Base-by-base conservation (phyloP, 2,797 vertebrate species). In the Sebastes hubbsi region DNA sequence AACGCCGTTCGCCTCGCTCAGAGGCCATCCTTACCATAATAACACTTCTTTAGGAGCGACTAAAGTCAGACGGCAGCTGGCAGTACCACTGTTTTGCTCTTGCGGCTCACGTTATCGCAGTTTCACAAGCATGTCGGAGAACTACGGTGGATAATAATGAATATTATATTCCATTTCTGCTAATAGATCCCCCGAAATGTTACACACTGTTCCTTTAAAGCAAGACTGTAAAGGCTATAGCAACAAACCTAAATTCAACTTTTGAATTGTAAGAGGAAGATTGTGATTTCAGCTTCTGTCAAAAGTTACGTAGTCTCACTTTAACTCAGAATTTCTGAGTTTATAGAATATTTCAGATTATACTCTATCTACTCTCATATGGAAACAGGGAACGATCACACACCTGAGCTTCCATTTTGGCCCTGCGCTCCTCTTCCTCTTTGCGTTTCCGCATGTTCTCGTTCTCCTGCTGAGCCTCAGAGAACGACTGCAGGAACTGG, bases 351-450 rank as follows among this genome's bases (percentile, higher is more conserved):
- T 18, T 70, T 65, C 36, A 38, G 29, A 38, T 74, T 18, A 36
- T 12, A 3, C 36, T 22, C 14, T 42, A 42, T 16, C 14, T 42
- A 16, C 38, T 16, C 38, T 42, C 13, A 20, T 3, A 25, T 54
- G 30, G 13, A 34, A 62, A 20, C 10, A 0, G 20, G 18, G 24
- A 77, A 29, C 22, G 0, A 2, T 49, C 4, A 11, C 63, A 90
- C 70, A 99, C 99, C 97, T 99, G 99, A 0, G 98, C 97, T 84
- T 99, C 99, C 97, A 99, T 96, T 84, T 97, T 97, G 0, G 97
- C 97, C 32, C 99, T 94, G 42, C 98, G 97, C 87, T 99, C 99
- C 69, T 99, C 99, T 73, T 99, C 99, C 72, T 99, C 99, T 83
- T 99, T 99, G 83, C 95, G 97, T 84, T 91, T 97, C 20, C 97